phyloP scores from a whole-genome alignment of 2,797 vertebrate species.

The Pseudocheirus occidentalis region DNA sequence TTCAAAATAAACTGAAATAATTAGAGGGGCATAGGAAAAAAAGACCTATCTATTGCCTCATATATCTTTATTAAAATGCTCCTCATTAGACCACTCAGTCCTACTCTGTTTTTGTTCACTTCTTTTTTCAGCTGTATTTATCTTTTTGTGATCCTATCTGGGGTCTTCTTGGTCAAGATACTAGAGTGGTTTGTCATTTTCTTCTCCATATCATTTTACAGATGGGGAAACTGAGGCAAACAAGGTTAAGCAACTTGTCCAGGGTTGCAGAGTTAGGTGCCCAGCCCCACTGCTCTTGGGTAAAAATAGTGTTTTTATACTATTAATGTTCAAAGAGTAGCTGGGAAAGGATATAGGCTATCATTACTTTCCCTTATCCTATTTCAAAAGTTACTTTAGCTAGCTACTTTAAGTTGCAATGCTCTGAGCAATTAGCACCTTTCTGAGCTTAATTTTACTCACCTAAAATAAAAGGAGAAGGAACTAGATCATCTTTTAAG shows the following conservation, averaged over 20 bases:
- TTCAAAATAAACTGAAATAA: background rate
- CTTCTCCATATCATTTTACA: background rate
- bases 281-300: background rate
- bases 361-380: background rate
- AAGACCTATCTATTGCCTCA: background rate
- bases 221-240: background rate
- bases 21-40: background rate
- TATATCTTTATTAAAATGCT: background rate
- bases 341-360: background rate
- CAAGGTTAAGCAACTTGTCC: background rate
- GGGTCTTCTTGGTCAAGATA: background rate
- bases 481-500: background rate
- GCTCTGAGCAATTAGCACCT: background rate
- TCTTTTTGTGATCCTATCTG: background rate
- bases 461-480: background rate
- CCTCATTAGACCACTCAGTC: background rate
- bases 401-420: background rate
- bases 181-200: background rate
- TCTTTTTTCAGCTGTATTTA: background rate
- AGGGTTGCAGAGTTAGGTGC: background rate
- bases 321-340: background rate
- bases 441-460: background rate
- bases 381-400: background rate
- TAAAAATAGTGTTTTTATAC: background rate
- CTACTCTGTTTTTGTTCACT: background rate